Evolutionary conservation across 2,888 invertebrate genomes (phyloP).

Genomic region (Pecten maximus): DNA sequence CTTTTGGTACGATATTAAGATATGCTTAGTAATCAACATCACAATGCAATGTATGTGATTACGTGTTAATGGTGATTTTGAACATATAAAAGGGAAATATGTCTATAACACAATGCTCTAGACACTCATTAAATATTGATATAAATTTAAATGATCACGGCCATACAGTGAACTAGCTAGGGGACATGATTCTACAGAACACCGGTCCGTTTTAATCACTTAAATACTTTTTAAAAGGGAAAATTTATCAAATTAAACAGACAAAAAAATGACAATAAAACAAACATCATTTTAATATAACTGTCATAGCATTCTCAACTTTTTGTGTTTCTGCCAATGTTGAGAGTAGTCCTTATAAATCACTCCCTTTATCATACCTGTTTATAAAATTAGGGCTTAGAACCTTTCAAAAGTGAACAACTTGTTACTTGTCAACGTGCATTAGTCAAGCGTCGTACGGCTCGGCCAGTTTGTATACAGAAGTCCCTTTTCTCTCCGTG

Average conservation of each 20-base stretch:
- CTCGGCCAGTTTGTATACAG: slow-evolving; percentile 14
- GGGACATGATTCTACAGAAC: not conserved
- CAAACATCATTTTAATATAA: not conserved
- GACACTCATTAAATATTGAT: not conserved
- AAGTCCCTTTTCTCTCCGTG: not conserved
- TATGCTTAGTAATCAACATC: too few relatives aligned
- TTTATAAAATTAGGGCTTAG: slow-evolving; percentile 25
- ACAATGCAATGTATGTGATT: not conserved
- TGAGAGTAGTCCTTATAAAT: not conserved
- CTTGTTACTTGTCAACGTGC: slow-evolving; percentile 33
- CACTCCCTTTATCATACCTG: not conserved
- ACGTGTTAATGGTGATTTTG: not conserved
- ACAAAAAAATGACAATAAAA: not conserved
- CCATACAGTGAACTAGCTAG: not conserved
- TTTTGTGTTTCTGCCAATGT: not conserved
- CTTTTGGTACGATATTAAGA: too few relatives aligned
- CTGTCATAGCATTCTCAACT: not conserved
- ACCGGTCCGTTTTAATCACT: not conserved
- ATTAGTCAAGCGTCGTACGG: not conserved
- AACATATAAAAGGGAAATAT: not conserved
- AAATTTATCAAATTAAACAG: not conserved
- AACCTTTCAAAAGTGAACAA: not conserved
- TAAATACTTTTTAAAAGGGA: not conserved
- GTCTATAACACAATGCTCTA: not conserved
- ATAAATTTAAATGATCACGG: not conserved